Conservation (phyloP, 2,888 invertebrate genomes). For the Anorthoa munda region DNA sequence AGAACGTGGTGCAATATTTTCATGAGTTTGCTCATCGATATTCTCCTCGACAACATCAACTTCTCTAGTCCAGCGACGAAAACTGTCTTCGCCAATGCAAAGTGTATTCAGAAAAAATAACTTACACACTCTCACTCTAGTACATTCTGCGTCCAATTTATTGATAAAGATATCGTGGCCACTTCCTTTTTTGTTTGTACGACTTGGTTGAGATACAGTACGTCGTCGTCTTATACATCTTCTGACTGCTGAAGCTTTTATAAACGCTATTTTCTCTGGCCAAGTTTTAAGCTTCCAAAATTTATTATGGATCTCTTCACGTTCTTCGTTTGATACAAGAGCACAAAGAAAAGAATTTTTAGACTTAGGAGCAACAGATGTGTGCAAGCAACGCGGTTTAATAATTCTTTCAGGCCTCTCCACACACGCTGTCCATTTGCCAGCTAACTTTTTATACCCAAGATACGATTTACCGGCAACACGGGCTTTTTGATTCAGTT, state of each 20-base stretch:
- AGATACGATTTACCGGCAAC: constrained; percentile 9
- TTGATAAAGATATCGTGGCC: constrained; percentile 16
- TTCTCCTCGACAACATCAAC: constrained; percentile 4
- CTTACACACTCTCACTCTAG: constrained; percentile 1
- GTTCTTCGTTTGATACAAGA: not conserved
- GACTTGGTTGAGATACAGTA: constrained; percentile 9
- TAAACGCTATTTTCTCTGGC: constrained; percentile 6
- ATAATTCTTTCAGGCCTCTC: constrained; percentile 6
- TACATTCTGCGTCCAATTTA: constrained; percentile 14
- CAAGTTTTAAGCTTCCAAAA: constrained; percentile 8
- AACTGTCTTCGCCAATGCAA: constrained; percentile 16
- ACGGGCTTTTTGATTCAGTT: not conserved
- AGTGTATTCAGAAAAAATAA: constrained; percentile 8
- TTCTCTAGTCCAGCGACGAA: constrained; percentile 2
- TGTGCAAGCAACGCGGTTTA: constrained; percentile 4
- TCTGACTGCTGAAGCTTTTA: not conserved
- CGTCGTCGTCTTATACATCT: constrained; percentile 17
- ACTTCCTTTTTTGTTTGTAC: constrained; percentile 9
- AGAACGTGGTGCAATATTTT: constrained; percentile 7
- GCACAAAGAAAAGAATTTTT: constrained; percentile 11
- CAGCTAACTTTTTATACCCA: constrained; percentile 15
- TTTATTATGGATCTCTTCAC: not conserved
- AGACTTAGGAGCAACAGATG: constrained; percentile 4
- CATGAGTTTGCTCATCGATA: not conserved
- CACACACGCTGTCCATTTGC: constrained; percentile 10